phyloP scores from a whole-genome alignment of 2,797 vertebrate species.

The Betta splendens region DNA sequence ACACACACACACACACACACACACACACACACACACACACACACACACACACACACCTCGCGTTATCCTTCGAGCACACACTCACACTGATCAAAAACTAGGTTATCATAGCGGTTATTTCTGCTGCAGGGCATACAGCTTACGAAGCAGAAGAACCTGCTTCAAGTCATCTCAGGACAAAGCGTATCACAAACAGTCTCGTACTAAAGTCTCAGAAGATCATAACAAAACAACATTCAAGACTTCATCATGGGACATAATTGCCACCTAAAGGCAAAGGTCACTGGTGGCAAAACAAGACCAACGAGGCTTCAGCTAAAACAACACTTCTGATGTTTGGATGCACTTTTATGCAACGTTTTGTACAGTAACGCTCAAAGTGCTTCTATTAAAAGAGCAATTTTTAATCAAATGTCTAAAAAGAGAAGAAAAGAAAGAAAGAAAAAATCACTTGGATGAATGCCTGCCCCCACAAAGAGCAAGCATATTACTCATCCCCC shows the following conservation, averaged over 20 bases:
- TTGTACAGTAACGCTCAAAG: slow-evolving; percentile 26
- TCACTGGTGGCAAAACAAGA: slow-evolving; percentile 46
- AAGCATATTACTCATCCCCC: slow-evolving; percentile 65
- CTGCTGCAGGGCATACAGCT: slow-evolving; percentile 56
- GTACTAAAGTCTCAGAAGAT: background rate
- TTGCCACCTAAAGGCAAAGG: slow-evolving; percentile 47
- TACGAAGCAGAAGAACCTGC: slow-evolving; percentile 57
- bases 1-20: background rate
- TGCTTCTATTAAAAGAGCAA: slow-evolving; percentile 41
- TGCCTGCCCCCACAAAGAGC: slow-evolving; percentile 60
- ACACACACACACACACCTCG: slow-evolving; percentile 5
- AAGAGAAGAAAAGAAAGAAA: slow-evolving; percentile 18
- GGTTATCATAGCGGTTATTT: slow-evolving; percentile 61
- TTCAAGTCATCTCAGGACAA: slow-evolving; percentile 47
- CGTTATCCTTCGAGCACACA: slow-evolving; percentile 17
- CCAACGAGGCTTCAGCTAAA: slow-evolving; percentile 30
- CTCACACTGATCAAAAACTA: slow-evolving; percentile 53
- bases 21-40: slow-evolving; percentile 5
- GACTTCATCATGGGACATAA: slow-evolving; percentile 24
- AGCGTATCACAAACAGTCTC: slow-evolving; percentile 10
- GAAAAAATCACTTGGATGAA: slow-evolving; percentile 43
- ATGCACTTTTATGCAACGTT: slow-evolving; percentile 32
- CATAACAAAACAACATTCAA: slow-evolving; percentile 13
- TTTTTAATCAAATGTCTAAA: slow-evolving; percentile 44
- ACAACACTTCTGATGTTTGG: slow-evolving; percentile 52